Conservation (phyloP, 2,888 invertebrate genomes). For the Pterostichus niger region DNA sequence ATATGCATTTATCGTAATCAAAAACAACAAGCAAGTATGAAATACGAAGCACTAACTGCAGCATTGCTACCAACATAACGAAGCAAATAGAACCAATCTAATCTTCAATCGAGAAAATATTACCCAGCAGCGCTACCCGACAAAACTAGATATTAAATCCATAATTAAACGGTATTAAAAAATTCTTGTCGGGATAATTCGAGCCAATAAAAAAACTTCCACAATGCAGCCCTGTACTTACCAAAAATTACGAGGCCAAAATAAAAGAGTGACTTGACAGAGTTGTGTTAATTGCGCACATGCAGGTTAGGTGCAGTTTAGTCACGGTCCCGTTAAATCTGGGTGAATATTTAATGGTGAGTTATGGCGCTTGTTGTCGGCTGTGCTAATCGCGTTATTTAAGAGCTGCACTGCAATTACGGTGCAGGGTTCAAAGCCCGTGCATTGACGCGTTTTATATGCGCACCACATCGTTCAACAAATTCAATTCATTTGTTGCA, state of each 20-base stretch:
- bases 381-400: slow-evolving; percentile 57
- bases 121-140: slow-evolving; percentile 44
- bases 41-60: slow-evolving; percentile 20
- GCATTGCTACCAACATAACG: slow-evolving; percentile 29
- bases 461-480: no score
- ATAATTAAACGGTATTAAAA: slow-evolving; percentile 64
- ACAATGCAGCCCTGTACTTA: slow-evolving; percentile 56
- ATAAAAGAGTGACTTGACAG: slow-evolving; percentile 5
- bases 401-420: slow-evolving; percentile 62
- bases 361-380: slow-evolving; percentile 52
- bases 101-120: slow-evolving; percentile 55
- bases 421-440: slow-evolving; percentile 62
- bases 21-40: slow-evolving; percentile 46
- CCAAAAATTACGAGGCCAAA: slow-evolving; percentile 46
- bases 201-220: slow-evolving; percentile 48
- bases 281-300: slow-evolving; percentile 25
- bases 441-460: background rate
- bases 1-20: slow-evolving; percentile 44
- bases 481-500: no score
- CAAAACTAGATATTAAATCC: slow-evolving; percentile 59
- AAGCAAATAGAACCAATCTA: slow-evolving; percentile 49
- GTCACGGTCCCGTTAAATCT: slow-evolving; percentile 59
- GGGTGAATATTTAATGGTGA: slow-evolving; percentile 65
- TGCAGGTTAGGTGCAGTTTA: background rate
- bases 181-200: slow-evolving; percentile 61